phyloP scores from a whole-genome alignment of 2,888 invertebrate species.

The Monochamus alternatus region DNA sequence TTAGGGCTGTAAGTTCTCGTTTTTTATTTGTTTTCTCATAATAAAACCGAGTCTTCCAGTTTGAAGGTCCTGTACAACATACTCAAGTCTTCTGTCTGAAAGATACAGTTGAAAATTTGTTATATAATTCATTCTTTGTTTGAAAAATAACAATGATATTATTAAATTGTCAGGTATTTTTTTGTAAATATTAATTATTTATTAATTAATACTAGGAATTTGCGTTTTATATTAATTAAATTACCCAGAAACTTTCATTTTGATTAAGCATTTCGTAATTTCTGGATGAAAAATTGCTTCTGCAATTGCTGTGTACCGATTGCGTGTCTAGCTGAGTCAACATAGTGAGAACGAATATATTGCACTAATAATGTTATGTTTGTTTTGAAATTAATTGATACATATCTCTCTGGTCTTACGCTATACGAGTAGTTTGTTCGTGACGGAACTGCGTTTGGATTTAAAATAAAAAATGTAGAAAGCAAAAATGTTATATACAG shows the following conservation, averaged over 20 bases:
- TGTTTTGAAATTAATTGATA: slow-evolving; percentile 10
- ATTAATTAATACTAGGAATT: background rate
- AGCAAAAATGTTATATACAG: background rate
- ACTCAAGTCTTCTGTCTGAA: no score
- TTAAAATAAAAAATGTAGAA: background rate
- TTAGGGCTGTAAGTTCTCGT: no score
- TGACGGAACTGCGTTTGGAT: background rate
- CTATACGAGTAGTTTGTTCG: background rate
- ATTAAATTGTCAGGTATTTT: background rate
- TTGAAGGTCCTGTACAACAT: no score
- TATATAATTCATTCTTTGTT: no score
- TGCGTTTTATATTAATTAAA: no score
- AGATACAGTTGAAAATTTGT: no score
- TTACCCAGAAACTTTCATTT: no score
- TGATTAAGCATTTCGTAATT: background rate
- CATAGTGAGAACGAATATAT: slow-evolving; percentile 8
- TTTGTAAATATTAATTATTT: background rate
- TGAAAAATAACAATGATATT: no score
- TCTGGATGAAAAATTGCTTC: background rate
- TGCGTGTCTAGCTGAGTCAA: background rate
- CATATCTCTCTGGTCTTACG: background rate
- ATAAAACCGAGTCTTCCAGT: no score
- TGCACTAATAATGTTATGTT: background rate
- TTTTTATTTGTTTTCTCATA: no score
- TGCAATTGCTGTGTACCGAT: background rate